phyloP scores from a whole-genome alignment of 2,797 vertebrate genomes.

The Artibeus lituratus region DNA sequence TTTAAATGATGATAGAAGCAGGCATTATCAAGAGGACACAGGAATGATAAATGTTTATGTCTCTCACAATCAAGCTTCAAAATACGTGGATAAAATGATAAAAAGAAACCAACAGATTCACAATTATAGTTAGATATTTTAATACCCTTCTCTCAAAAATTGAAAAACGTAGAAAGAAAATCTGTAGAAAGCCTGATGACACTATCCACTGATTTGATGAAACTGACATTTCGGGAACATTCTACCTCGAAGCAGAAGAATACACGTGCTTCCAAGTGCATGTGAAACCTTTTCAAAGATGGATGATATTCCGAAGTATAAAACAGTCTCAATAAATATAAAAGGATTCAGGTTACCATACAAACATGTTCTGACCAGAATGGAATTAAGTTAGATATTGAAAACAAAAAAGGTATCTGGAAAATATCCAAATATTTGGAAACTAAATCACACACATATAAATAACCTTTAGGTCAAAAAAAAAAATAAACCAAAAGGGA shows the following conservation, averaged over 20 bases:
- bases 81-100: background rate
- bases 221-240: background rate
- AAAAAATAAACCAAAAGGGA: background rate
- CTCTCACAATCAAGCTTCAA: background rate
- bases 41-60: background rate
- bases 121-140: background rate
- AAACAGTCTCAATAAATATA: background rate
- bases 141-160: background rate
- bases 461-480: background rate
- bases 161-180: background rate
- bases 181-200: background rate
- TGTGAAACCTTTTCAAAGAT: background rate
- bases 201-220: background rate
- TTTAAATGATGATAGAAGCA: background rate
- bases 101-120: background rate
- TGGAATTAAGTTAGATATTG: background rate
- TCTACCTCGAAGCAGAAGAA: background rate
- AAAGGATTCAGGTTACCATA: background rate
- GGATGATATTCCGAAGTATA: background rate
- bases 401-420: background rate
- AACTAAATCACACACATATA: background rate
- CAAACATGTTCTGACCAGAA: background rate
- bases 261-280: background rate
- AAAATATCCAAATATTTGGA: background rate
- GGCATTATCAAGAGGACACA: background rate